These are phyloP conservation scores for Seriola dumerili DNA, from an alignment of 2,113 vertebrate genomes.

Conservation along the genomic window DNA sequence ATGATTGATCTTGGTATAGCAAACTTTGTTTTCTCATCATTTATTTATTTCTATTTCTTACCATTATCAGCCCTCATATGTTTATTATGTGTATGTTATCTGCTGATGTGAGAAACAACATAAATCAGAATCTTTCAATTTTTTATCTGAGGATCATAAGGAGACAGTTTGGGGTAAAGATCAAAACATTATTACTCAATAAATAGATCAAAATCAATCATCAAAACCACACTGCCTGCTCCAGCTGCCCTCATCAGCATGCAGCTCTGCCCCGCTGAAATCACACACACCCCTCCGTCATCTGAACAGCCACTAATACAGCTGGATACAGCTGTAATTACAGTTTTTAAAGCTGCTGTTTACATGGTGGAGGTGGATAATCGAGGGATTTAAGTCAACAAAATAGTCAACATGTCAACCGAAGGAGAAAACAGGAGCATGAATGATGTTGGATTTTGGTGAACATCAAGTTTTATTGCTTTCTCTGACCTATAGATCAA, in stretches of 20 bases:
- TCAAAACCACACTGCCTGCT: neutral
- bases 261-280: slow-evolving; percentile 15
- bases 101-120: neutral
- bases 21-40: too few relatives aligned
- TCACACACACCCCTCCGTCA: slow-evolving; percentile 1
- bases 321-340: slow-evolving; percentile 35
- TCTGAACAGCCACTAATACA: slow-evolving; percentile 25
- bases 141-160: neutral
- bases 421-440: neutral
- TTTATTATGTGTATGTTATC: neutral
- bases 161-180: too few relatives aligned
- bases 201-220: neutral
- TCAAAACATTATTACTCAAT: neutral
- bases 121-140: too few relatives aligned
- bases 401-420: slow-evolving; percentile 20
- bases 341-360: slow-evolving; percentile 36
- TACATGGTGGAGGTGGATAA: slow-evolving; percentile 25
- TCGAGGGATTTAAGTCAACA: slow-evolving; percentile 32
- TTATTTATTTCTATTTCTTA: too few relatives aligned
- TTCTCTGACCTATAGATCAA: slow-evolving; percentile 1
- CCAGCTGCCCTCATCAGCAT: slow-evolving; percentile 33
- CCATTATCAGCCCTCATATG: too few relatives aligned
- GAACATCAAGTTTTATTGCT: neutral
- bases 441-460: neutral
- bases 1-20: too few relatives aligned